Evolutionary conservation across 2,113 vertebrate genomes (phyloP).

Genomic region (Daubentonia madagascariensis): DNA sequence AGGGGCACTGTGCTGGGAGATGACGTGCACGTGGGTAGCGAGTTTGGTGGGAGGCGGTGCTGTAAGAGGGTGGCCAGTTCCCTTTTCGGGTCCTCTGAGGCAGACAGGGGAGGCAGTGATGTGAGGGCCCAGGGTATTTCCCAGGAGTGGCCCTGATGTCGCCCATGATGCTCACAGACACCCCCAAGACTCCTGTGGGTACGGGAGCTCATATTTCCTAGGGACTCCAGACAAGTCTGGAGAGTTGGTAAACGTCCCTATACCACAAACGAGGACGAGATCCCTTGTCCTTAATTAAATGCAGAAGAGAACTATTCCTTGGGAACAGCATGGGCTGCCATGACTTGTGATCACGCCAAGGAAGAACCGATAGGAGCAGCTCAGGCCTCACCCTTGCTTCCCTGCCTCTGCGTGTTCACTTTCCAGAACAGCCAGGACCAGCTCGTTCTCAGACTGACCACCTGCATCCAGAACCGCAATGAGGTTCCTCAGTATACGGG

Average conservation of each 20-base stretch:
- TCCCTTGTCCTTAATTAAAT: background rate
- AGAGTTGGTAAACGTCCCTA: no score
- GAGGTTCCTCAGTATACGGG: background rate
- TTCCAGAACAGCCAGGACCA: background rate
- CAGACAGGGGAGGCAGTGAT: accelerated
- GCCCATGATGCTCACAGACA: background rate
- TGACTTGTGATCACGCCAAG: accelerated
- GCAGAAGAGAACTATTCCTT: background rate
- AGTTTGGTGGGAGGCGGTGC: accelerated
- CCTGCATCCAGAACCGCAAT: background rate
- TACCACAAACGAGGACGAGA: background rate
- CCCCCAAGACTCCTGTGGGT: accelerated
- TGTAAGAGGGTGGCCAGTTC: no score
- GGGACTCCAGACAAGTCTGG: background rate
- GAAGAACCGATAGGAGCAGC: accelerated
- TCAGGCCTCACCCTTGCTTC: background rate
- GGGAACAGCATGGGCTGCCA: background rate
- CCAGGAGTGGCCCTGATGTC: accelerated
- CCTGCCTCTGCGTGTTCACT: background rate
- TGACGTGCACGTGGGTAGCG: accelerated
- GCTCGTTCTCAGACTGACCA: no score
- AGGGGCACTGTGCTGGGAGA: accelerated
- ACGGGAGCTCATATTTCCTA: background rate
- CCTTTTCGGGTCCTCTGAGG: background rate
- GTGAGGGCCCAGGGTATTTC: accelerated